Conservation (phyloP, 2,888 invertebrate genomes). For the Halictus quadricinctus region DNA sequence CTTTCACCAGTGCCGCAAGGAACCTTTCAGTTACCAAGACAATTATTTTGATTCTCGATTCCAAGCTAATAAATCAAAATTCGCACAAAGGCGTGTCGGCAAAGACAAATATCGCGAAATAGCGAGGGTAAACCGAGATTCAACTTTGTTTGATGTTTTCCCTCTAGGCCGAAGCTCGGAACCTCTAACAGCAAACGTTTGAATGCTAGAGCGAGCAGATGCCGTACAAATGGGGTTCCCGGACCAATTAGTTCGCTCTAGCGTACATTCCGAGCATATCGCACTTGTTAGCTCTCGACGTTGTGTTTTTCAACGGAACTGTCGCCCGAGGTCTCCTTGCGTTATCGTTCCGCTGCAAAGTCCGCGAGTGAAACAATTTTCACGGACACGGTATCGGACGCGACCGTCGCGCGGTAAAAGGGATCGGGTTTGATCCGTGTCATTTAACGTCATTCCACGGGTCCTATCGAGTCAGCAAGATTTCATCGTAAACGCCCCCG, state of each 20-base stretch:
- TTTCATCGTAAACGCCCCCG: constrained; percentile 39
- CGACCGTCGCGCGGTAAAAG: neutral
- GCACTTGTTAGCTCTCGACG: neutral
- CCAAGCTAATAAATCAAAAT: neutral
- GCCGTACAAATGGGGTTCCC: neutral
- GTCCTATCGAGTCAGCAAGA: constrained; percentile 38
- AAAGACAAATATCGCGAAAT: neutral
- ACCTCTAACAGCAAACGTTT: neutral
- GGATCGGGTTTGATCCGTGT: constrained; percentile 13
- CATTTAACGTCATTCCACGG: constrained; percentile 26
- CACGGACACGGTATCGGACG: neutral
- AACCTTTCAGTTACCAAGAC: neutral
- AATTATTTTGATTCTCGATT: neutral
- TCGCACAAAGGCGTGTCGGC: neutral
- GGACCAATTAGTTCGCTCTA: neutral
- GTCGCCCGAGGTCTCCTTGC: neutral
- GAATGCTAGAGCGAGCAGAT: neutral
- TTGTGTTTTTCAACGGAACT: neutral
- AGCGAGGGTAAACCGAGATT: neutral
- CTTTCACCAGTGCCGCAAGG: neutral
- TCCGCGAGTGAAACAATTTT: constrained; percentile 2
- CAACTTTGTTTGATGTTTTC: neutral
- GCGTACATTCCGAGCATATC: neutral
- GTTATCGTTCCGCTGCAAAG: neutral
- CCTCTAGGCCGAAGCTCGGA: neutral